Evolutionary conservation across 2,888 invertebrate genomes (phyloP).

Genomic region (Meta bourneti): DNA sequence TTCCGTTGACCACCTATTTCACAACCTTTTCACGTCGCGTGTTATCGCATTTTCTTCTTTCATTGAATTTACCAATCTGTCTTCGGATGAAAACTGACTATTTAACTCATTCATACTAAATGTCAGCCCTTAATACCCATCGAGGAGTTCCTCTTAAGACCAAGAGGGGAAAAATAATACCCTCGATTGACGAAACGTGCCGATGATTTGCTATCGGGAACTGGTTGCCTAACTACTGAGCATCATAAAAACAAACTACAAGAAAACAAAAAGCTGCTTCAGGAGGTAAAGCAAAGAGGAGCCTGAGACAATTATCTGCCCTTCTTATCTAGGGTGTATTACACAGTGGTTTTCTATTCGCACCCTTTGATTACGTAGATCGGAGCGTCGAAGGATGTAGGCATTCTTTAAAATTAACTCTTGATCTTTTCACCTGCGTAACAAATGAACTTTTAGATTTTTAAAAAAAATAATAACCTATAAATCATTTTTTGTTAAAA

Average conservation of each 20-base stretch:
- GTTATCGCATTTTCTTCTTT: not conserved
- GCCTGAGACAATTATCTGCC: slow-evolving; percentile 35
- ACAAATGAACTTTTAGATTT: not conserved
- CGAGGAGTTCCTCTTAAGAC: not conserved
- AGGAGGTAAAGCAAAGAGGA: slow-evolving; percentile 14
- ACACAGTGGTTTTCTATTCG: slow-evolving; percentile 44
- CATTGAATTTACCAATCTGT: not conserved
- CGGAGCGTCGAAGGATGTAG: not conserved
- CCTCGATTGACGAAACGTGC: slow-evolving; percentile 34
- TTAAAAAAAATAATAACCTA: not conserved
- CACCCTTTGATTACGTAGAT: slow-evolving; percentile 37
- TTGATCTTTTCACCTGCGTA: not conserved
- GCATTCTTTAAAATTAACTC: not conserved
- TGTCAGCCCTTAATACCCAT: too few relatives aligned
- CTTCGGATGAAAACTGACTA: not conserved
- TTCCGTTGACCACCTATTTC: not conserved
- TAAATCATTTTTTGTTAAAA: not conserved
- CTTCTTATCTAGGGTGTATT: slow-evolving; percentile 45
- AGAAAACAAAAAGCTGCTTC: slow-evolving; percentile 1
- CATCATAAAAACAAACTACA: not conserved
- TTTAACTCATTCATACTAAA: too few relatives aligned
- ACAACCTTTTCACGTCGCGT: not conserved
- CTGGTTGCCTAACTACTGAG: slow-evolving; percentile 30
- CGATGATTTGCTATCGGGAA: slow-evolving; percentile 36
- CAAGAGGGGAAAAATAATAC: slow-evolving; percentile 30